Base-by-base conservation (phyloP, 1,140 invertebrate genomes). In the Cephus cinctus region DNA sequence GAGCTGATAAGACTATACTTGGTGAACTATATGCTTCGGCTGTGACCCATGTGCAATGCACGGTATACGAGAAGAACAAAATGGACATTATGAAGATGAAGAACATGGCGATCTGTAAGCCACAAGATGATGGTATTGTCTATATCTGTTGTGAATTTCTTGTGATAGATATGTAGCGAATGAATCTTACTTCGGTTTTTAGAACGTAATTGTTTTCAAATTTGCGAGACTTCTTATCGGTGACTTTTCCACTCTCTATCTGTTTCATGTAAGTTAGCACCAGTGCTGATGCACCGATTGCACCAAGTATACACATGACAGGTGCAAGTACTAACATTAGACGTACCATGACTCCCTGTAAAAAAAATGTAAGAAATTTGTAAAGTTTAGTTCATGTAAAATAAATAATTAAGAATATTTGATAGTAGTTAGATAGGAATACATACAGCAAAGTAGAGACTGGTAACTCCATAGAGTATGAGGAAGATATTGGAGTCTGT, bases 11-110 rank as follows among this genome's bases (percentile, higher is more conserved):
- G 19, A 98, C 96, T 69, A 98, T 98, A 58, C 92, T 96, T 1
- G 96, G 96, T 53, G 92, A 96, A 55, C 93, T 96, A 80, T 98
- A 98, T 2, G 96, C 96, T 78, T 98, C 94, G 4, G 92, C 94
- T n/a, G 96, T 98, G 1, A 98, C 96, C 96, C 96, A 98, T n/a
- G 93, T 96, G 75, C 95, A 98, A 72, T 98, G 96, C 65, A 94
- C 84, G 35, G 93, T 94, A 73, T 98, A 98, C 12, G 90, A 92
- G 16, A 94, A 82, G 21, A 98, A 82, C 66, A 98, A 83, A 20
- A 89, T 78, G 21, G 87, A 89, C 71, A 98, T 86, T 47, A 97
- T 80, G 11, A 81, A 78, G 15, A 98, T 86, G 77, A 98, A 96
- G 32, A 87, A 76, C 22, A 86, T 85, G 4, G 94, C 92, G 57